Evolutionary conservation across 2,113 vertebrate genomes (phyloP), one percentile per base, ranked within the genome.

Genomic region (Neopipo cinnamomea): DNA sequence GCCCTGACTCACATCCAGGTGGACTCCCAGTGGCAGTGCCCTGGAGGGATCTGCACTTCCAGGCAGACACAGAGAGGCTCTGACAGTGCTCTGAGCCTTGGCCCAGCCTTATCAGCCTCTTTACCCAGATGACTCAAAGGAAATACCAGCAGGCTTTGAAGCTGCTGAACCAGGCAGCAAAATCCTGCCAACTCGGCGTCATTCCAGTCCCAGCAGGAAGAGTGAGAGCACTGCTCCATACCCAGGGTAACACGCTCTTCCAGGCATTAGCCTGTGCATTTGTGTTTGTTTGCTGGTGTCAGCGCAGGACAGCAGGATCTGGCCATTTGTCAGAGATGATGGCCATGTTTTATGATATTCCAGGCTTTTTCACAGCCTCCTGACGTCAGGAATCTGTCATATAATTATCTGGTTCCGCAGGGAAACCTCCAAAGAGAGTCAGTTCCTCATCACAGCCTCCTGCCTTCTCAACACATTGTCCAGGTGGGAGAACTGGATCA

Each of bases 121-220:
- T 95, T 67, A 78, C 66, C 72, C 50, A 30, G 56, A 44, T 85
- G 85, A 91, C 71, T 87, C 90, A 92, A 82, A 97, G 89, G 91
- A 96, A 95, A 91, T 63, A 49, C 37, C 81, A 90, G 37, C 61
- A 56, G 80, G 52, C 75, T 91, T 91, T 82, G 88, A 72, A 95
- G 81, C 79, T 73, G 77, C 74, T 73, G 84, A 22, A 50, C 18
- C 74, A 37, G 41, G 83, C 85, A 77, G 53, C 1, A 4, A 28
- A 72, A 44, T 28, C 14, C 68, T 93, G 92, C 80, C 70, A 84
- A 44, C 79, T 84, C 4, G 2, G 87, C 75, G 21, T 25, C 0
- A 3, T 80, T 95, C 93, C 91, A 93, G 41, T 15, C 52, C 71
- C 63, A 15, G 79, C 91, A 95, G 92, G 75, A 94, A 96, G 46